Conservation (phyloP, 1,140 invertebrate species). For the Diorhabda carinulata region DNA sequence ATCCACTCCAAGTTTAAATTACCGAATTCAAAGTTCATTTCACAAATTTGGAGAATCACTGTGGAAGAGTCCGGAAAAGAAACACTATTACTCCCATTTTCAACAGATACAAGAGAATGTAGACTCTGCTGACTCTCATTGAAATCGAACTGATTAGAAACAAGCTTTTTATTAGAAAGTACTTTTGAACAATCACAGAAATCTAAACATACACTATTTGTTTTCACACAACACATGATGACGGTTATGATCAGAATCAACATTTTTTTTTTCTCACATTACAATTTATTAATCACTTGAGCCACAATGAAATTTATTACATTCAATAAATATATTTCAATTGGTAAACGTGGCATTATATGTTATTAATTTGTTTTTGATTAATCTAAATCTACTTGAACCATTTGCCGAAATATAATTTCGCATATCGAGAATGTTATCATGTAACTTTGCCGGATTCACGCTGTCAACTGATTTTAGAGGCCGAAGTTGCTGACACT, state of each 20-base stretch:
- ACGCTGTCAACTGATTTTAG: constrained; percentile 16
- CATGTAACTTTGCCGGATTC: neutral
- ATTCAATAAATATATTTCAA: constrained; percentile 23
- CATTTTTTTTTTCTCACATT: constrained; percentile 16
- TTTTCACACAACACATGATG: neutral
- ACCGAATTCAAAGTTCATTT: constrained; percentile 24
- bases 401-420: constrained; percentile 1
- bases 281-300: neutral
- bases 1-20: constrained; percentile 50
- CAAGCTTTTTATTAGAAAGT: constrained; percentile 31
- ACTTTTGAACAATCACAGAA: neutral
- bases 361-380: neutral
- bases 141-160: constrained; percentile 21
- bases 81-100: constrained; percentile 15
- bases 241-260: neutral
- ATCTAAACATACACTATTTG: neutral
- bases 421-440: constrained; percentile 11
- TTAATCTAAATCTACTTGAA: neutral
- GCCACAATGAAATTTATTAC: constrained; percentile 20
- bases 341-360: constrained; percentile 17
- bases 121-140: constrained; percentile 24
- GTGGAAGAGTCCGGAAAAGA: constrained; percentile 13
- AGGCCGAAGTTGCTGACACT: constrained; percentile 8
- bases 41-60: constrained; percentile 18
- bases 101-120: constrained; percentile 14